Evolutionary conservation across 2,113 vertebrate genomes (phyloP), one percentile per base, ranked within the genome.

Genomic region (Zosterops hypoxanthus): DNA sequence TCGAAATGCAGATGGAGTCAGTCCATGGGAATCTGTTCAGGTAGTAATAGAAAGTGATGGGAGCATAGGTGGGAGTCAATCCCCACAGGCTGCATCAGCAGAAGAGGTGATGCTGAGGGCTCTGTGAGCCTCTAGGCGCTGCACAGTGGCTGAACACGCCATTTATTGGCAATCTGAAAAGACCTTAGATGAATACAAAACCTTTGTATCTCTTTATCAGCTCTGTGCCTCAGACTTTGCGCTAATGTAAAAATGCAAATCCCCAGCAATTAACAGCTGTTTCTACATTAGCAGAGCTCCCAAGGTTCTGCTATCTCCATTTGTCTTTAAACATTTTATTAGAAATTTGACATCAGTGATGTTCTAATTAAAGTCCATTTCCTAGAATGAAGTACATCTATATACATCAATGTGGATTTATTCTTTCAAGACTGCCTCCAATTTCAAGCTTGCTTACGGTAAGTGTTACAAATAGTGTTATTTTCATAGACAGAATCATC

Each of bases 351-450:
- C 95, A 95, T 56, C 60, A 92, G 55, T 86, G 91, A 92, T 94
- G 91, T 91, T 97, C 90, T 94, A 98, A 97, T 97, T 97, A 97
- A 98, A 97, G 95, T 94, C 92, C 80, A 79, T 97, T 96, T 91
- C 84, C 82, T 90, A 94, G 85, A 77, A 94, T 95, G 55, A 96
- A 92, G 91, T 82, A 39, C 26, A 93, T 69, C 82, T 63, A 44
- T 42, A 63, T 78, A 75, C 75, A 93, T 52, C 39, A 64, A 13
- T 4, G 23, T 6, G 22, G 85, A 92, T 88, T 89, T 89, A 86
- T 90, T 72, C 44, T 72, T 90, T 63, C 7, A 8, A 89, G 64
- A 87, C 60, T 91, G 44, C 47, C 75, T 94, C 81, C 75, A 96
- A 92, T 94, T 95, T 97, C 92, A 91, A 79, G 69, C 46, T 88